phyloP scores from a whole-genome alignment of 2,113 vertebrate species.

The Gambusia holbrooki region DNA sequence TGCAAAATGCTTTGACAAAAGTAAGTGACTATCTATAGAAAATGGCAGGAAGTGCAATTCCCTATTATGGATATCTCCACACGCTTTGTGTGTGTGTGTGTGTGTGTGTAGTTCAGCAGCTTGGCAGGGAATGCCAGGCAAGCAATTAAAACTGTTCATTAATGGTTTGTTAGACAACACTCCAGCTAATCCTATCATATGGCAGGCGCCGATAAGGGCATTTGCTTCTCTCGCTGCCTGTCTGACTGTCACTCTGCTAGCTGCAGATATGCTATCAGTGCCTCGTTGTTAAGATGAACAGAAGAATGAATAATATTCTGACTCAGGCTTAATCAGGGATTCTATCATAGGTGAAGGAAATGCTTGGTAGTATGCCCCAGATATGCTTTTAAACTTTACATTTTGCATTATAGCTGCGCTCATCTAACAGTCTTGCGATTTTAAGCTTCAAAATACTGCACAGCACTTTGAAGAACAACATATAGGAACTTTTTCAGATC shows the following conservation, averaged over 20 bases:
- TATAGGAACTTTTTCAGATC: not conserved
- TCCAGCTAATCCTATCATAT: slow-evolving; percentile 75
- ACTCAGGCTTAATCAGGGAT: slow-evolving; percentile 39
- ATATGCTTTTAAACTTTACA: not conserved
- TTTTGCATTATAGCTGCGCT: not conserved
- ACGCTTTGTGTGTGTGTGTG: slow-evolving; percentile 14
- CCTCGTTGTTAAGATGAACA: slow-evolving; percentile 61
- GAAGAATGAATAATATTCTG: slow-evolving; percentile 43
- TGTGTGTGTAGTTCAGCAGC: slow-evolving; percentile 35
- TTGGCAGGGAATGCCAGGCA: slow-evolving; percentile 54
- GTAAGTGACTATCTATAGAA: not conserved
- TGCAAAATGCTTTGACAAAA: not conserved
- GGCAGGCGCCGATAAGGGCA: slow-evolving; percentile 73
- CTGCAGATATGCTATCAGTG: slow-evolving; percentile 69
- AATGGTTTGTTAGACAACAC: slow-evolving; percentile 74
- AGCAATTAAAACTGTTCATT: slow-evolving; percentile 79
- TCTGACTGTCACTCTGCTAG: slow-evolving; percentile 63
- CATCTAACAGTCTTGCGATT: not conserved
- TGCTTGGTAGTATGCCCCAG: not conserved
- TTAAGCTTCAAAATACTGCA: not conserved
- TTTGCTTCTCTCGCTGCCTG: slow-evolving; percentile 53
- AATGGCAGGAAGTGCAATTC: not conserved
- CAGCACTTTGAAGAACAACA: not conserved
- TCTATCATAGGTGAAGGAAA: slow-evolving; percentile 15
- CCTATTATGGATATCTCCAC: not conserved